These are phyloP conservation scores for Calliphora vomitoria DNA, from an alignment of 2,888 invertebrate species.

Conservation along the genomic window DNA sequence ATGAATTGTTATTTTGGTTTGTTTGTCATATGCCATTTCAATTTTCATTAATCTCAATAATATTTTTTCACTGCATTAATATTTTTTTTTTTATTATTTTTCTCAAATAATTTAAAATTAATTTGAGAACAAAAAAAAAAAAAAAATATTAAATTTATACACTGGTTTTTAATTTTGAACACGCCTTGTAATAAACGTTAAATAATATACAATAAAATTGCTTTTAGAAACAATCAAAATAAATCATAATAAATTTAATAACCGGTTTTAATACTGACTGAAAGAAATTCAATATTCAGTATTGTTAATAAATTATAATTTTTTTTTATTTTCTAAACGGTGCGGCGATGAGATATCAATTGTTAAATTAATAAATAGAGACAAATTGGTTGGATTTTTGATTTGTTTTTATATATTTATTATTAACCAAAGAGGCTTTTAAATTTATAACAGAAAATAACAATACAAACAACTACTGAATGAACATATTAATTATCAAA, in stretches of 20 bases:
- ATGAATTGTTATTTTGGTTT: conserved; percentile 37
- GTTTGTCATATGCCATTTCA: conserved; percentile 39
- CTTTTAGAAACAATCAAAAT: conserved; percentile 48
- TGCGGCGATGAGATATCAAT: conserved; percentile 43
- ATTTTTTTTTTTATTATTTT: neutral
- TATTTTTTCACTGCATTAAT: neutral
- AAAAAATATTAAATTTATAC: conserved; percentile 5
- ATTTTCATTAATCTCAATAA: conserved; percentile 38
- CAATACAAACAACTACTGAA: neutral
- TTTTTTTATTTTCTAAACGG: neutral
- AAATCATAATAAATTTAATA: conserved; percentile 63
- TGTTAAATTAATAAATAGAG: conserved; percentile 64
- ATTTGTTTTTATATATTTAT: conserved; percentile 2
- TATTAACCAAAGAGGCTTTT: conserved; percentile 55
- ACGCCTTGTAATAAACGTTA: conserved; percentile 30
- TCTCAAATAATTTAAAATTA: conserved; percentile 24
- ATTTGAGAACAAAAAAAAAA: too few relatives aligned
- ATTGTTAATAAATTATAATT: neutral
- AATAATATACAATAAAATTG: conserved; percentile 10
- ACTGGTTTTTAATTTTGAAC: conserved; percentile 27
- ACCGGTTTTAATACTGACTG: conserved; percentile 38
- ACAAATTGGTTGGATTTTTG: conserved; percentile 65
- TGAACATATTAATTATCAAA: conserved; percentile 59
- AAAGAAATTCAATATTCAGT: conserved; percentile 6
- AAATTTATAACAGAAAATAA: conserved; percentile 24